phyloP scores from a whole-genome alignment of 2,797 vertebrate species.

The Oreochromis mossambicus region DNA sequence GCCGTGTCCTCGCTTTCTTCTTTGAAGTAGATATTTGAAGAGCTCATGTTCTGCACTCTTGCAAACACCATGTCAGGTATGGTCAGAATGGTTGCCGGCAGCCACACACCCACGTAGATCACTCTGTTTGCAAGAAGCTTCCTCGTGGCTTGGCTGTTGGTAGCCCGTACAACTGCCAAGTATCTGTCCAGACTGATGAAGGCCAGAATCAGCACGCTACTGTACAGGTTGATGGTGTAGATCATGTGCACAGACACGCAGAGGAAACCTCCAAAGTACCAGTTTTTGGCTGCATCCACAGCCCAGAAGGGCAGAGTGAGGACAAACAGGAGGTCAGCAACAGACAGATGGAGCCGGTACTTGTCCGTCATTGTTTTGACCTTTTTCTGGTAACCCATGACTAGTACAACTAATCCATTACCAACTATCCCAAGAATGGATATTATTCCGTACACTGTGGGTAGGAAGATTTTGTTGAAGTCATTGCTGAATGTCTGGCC shows the following conservation, averaged over 20 bases:
- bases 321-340: slow-evolving; percentile 94
- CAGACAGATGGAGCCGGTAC: slow-evolving; percentile 93
- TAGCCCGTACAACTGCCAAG: slow-evolving; percentile 92
- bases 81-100: slow-evolving; percentile 87
- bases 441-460: slow-evolving; percentile 89
- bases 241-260: slow-evolving; percentile 92
- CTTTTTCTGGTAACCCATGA: slow-evolving; percentile 97
- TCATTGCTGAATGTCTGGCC: slow-evolving; percentile 63
- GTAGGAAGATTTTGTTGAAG: slow-evolving; percentile 90
- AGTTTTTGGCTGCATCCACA: slow-evolving; percentile 85
- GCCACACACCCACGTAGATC: slow-evolving; percentile 93
- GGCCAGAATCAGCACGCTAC: slow-evolving; percentile 95
- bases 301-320: slow-evolving; percentile 97
- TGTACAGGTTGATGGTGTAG: slow-evolving; percentile 95
- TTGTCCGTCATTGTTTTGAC: slow-evolving; percentile 95
- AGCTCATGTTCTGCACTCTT: slow-evolving; percentile 35
- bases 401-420: slow-evolving; percentile 91
- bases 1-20: background rate
- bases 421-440: slow-evolving; percentile 90
- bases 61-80: slow-evolving; percentile 93
- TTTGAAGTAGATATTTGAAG: slow-evolving; percentile 1
- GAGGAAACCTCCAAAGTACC: slow-evolving; percentile 88
- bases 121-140: slow-evolving; percentile 87
- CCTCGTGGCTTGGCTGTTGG: slow-evolving; percentile 87
- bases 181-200: slow-evolving; percentile 97